Evolutionary conservation across 2,113 vertebrate species (phyloP), one percentile per base, ranked within the genome.

Genomic region (Percina caprodes): DNA sequence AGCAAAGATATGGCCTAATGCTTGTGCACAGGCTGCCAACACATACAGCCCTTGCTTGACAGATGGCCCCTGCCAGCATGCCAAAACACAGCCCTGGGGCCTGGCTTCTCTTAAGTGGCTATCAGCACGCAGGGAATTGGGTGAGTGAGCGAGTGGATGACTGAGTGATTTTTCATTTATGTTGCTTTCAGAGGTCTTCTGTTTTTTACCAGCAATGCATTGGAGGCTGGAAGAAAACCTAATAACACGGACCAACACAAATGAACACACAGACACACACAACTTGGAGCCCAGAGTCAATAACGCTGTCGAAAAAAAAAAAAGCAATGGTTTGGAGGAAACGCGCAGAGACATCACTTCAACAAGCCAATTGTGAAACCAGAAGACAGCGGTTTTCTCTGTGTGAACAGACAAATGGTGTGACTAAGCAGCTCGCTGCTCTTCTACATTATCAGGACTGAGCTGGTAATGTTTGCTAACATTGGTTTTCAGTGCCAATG

Each of bases 61-160:
- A 93, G 91, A 93, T 92, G 90, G 89, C 86, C 85, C 83, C 89
- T 90, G 91, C 90, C 87, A 86, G 70, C 35, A 69, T 77, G 84
- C 90, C 86, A 83, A 86, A 88, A 89, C 84, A 85, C 69, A 86
- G 82, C 89, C 91, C 86, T 26, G 77, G 71, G 87, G 77, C 80
- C 82, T 42, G 80, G 80, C 73, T 92, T 86, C 67, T 79, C 79
- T 91, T 89, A 92, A 92, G 89, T 91, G 91, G 86, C 83, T 82
- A 82, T 89, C 77, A 85, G 86, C 86, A 82, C 23, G 13, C 78
- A 30, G 83, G 87, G 86, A 86, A 74, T 79, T 33, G 77, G 65
- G 84, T 67, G 82, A 89, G 79, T 55, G 82, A 86, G 78, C 54
- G 82, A 76, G 18, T 9, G 74, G 59, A 82, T 69, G 87, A 86